Conservation (phyloP, 2,797 vertebrate species). For the Leptodon cayanensis region DNA sequence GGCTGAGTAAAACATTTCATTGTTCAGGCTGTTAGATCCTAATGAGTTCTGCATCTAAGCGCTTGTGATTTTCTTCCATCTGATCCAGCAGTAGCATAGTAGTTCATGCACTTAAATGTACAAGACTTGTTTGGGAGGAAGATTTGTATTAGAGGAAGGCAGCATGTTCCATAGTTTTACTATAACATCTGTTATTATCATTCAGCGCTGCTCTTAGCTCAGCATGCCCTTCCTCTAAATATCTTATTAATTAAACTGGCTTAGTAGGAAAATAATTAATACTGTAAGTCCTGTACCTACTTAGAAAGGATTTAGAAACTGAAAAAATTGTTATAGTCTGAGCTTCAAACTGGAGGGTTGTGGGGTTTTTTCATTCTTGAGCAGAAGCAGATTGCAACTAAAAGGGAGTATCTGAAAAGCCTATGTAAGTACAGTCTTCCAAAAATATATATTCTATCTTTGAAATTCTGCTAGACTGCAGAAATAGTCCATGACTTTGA, state of each 20-base stretch:
- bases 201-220: conserved; percentile 9
- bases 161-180: background rate
- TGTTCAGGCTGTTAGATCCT: background rate
- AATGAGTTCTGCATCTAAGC: background rate
- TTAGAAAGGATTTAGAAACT: conserved; percentile 45
- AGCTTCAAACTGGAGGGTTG: background rate
- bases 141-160: background rate
- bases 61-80: background rate
- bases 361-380: background rate
- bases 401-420: background rate
- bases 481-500: background rate
- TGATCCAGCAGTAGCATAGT: background rate
- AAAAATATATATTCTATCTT: background rate
- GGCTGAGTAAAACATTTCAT: background rate
- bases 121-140: background rate
- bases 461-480: background rate
- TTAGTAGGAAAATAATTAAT: conserved; percentile 60
- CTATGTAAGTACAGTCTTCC: background rate
- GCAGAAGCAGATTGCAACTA: background rate
- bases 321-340: conserved; percentile 10
- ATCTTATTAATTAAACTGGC: conserved; percentile 59
- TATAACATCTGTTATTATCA: conserved; percentile 31
- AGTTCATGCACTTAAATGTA: background rate
- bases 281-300: conserved; percentile 32
- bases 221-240: conserved; percentile 49